A percentile compares a stretch with the other conserved stretches of the same genome.
Conservation (phyloP, 2,888 invertebrate genomes). For the Parnassius apollo region DNA sequence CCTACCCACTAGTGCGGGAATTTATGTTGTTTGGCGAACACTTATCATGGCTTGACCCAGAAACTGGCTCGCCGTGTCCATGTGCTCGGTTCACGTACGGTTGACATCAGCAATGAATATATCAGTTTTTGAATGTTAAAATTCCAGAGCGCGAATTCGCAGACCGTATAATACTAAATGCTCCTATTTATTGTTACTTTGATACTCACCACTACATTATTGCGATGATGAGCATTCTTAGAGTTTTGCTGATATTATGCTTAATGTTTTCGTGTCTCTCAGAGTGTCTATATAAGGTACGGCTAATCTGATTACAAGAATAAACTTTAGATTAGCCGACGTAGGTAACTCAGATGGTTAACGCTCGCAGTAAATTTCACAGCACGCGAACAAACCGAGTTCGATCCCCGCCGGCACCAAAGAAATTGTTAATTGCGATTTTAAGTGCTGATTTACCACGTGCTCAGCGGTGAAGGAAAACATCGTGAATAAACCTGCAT, state of each 20-base stretch:
- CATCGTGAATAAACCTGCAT: no score
- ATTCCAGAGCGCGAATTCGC: constrained; percentile 49
- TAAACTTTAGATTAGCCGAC: no score
- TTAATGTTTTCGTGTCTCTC: not conserved
- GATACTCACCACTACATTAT: constrained; percentile 29
- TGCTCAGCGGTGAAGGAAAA: no score
- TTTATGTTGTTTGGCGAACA: constrained; percentile 13
- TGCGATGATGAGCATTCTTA: constrained; percentile 1
- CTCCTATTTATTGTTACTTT: constrained; percentile 46
- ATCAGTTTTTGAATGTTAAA: constrained; percentile 36
- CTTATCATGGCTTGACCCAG: constrained; percentile 19
- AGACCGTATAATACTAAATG: constrained; percentile 36
- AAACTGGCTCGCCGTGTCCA: constrained; percentile 8
- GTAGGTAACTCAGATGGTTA: no score
- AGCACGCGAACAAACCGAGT: no score
- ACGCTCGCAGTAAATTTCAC: no score
- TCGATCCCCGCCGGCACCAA: no score
- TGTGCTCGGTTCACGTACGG: not conserved
- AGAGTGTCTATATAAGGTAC: not conserved
- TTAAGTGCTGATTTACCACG: no score
- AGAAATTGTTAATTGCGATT: no score
- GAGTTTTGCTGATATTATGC: not conserved
- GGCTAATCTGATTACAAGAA: not conserved
- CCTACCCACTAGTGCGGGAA: constrained; percentile 4
- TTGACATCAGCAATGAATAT: constrained; percentile 8